Conservation (phyloP, 2,888 invertebrate genomes). For the Limnephilus rhombicus region DNA sequence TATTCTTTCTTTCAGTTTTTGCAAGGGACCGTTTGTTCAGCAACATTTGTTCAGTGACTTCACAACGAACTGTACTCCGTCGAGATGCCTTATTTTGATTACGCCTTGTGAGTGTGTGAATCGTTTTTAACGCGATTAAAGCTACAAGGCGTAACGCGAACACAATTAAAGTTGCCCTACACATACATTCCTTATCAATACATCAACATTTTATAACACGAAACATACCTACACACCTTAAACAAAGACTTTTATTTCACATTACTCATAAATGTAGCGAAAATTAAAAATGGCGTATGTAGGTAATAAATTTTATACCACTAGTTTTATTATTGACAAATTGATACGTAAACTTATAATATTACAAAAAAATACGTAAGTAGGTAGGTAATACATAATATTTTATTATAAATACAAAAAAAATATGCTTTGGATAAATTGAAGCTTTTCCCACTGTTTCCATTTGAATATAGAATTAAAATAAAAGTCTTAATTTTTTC, state of each 20-base stretch:
- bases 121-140: background rate
- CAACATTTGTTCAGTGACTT: constrained; percentile 1
- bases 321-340: background rate
- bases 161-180: background rate
- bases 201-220: background rate
- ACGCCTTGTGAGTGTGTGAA: background rate
- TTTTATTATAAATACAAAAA: no score
- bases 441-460: no score
- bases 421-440: no score
- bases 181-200: constrained; percentile 8
- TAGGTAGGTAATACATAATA: background rate
- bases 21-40: background rate
- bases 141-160: background rate
- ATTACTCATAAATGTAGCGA: background rate
- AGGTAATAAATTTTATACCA: no score
- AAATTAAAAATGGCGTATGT: background rate
- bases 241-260: background rate
- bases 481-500: no score
- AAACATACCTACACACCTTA: background rate
- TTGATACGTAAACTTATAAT: background rate
- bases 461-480: no score
- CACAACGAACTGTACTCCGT: background rate
- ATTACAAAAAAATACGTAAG: background rate
- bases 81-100: background rate
- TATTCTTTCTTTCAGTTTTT: background rate